These are phyloP conservation scores for Trinectes maculatus DNA, from an alignment of 2,113 vertebrate species.

Conservation along the genomic window DNA sequence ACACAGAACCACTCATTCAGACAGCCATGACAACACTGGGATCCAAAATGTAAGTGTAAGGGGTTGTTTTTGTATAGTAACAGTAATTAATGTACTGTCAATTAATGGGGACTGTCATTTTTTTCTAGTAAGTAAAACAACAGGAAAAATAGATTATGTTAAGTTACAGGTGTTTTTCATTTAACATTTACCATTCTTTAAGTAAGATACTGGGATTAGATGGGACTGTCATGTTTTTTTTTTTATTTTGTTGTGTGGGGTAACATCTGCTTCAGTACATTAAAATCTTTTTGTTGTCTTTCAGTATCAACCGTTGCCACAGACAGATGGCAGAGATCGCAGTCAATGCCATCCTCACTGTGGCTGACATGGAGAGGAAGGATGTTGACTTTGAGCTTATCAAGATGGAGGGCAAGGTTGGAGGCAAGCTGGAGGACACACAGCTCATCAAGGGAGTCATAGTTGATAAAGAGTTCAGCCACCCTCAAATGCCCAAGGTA, in stretches of 20 bases:
- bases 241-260: not conserved
- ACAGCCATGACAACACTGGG: slow-evolving; percentile 97
- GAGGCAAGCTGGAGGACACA: slow-evolving; percentile 96
- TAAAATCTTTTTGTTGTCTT: not conserved
- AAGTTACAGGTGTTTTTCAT: no score
- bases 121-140: no score
- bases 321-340: slow-evolving; percentile 99
- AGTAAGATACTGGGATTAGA: no score
- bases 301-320: slow-evolving; percentile 97
- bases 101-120: no score
- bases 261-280: not conserved
- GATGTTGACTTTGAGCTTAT: slow-evolving; percentile 99
- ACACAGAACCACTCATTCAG: slow-evolving; percentile 92
- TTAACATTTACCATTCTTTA: no score
- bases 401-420: slow-evolving; percentile 98
- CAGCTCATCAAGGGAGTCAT: slow-evolving; percentile 95
- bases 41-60: slow-evolving; percentile 92
- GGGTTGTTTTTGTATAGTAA: not conserved
- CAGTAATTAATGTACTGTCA: no score
- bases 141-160: no score
- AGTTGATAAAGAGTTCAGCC: slow-evolving; percentile 99
- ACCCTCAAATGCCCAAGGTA: slow-evolving; percentile 99
- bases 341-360: slow-evolving; percentile 92
- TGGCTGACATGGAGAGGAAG: slow-evolving; percentile 96
- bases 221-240: no score